These are phyloP conservation scores for Atrichornis clamosus DNA, from an alignment of 2,113 vertebrate genomes.

Conservation along the genomic window DNA sequence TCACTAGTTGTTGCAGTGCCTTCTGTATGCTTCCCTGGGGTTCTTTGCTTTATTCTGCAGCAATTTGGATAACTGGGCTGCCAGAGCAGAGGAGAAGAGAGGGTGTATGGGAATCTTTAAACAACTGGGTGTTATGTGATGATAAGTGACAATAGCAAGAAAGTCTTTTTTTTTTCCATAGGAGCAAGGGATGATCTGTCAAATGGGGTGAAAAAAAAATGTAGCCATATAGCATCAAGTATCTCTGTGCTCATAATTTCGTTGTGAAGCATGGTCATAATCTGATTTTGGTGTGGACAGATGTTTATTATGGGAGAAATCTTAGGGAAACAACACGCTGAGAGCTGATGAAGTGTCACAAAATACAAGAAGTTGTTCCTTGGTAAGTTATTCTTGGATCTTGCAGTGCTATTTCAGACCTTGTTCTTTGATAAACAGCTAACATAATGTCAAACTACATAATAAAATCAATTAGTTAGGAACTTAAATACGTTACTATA, in stretches of 20 bases:
- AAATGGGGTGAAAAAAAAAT: not conserved
- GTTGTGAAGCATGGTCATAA: not conserved
- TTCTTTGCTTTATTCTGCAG: not conserved
- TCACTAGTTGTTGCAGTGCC: not conserved
- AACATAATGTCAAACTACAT: not conserved
- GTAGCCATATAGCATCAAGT: not conserved
- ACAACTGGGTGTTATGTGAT: not conserved
- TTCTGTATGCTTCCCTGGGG: not conserved
- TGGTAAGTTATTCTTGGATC: not conserved
- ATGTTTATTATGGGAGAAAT: not conserved
- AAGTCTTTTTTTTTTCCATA: fast-evolving
- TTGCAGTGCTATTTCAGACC: not conserved
- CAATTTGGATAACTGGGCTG: not conserved
- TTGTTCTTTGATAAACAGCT: not conserved
- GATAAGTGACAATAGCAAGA: not conserved
- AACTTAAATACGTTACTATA: not conserved
- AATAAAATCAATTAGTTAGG: constrained; percentile 16
- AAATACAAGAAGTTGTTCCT: not conserved
- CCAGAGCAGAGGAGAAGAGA: not conserved
- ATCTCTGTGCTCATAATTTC: not conserved
- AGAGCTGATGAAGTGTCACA: not conserved
- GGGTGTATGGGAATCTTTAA: not conserved
- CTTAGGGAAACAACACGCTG: not conserved
- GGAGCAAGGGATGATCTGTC: not conserved
- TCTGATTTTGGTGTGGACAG: not conserved